Evolutionary conservation across 2,797 vertebrate species (phyloP).

Genomic region (Tauraco hartlaubi): DNA sequence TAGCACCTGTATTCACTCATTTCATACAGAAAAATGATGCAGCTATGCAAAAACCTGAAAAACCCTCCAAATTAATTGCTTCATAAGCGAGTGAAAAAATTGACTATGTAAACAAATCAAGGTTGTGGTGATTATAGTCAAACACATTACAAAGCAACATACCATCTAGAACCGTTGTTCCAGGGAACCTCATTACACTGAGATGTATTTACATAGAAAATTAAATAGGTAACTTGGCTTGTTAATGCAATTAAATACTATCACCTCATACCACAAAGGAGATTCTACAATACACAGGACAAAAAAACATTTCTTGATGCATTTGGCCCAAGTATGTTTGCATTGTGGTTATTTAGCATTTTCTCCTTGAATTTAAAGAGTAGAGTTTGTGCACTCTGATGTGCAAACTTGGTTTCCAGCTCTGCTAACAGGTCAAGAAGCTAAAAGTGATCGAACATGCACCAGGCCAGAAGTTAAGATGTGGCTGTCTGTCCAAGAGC

Average conservation of each 20-base stretch:
- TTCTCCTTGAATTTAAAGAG: not conserved
- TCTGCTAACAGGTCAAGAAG: not conserved
- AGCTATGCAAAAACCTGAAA: not conserved
- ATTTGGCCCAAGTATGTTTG: not conserved
- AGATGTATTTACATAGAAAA: not conserved
- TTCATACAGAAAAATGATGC: not conserved
- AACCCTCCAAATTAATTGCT: not conserved
- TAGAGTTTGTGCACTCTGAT: fast-evolving
- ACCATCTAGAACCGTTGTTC: not conserved
- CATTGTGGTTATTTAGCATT: not conserved
- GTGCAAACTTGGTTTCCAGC: not conserved
- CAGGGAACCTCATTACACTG: not conserved
- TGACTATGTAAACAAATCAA: not conserved
- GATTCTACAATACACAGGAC: not conserved
- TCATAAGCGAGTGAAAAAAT: not conserved
- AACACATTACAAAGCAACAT: fast-evolving
- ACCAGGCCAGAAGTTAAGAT: not conserved
- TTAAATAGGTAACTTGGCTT: not conserved
- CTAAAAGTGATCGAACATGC: not conserved
- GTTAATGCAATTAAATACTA: not conserved
- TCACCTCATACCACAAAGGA: not conserved
- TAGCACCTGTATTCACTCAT: not conserved
- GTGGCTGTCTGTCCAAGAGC: not conserved
- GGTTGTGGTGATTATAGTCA: not conserved
- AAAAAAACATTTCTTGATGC: not conserved